Base-by-base conservation (phyloP, 1,140 invertebrate species). In the Drosophila pectinifera region DNA sequence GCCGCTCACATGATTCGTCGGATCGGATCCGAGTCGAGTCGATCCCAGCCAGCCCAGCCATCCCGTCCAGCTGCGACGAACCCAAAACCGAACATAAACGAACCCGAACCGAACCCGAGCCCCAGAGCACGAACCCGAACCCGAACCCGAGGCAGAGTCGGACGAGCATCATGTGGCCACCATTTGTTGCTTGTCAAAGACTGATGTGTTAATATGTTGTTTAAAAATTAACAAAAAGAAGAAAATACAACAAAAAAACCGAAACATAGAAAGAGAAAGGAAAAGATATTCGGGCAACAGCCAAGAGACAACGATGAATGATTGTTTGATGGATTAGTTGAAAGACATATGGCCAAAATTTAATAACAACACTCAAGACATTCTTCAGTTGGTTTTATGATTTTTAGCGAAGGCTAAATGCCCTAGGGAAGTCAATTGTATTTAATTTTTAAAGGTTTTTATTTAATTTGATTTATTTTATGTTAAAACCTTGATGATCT, bases 181-280 rank as follows among this genome's bases (percentile, higher is more conserved):
- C 73, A 78, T 49, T 70, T 79, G 65, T 76, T 58, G 56, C 83
- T 83, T 80, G 83, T 83, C 79, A 69, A 62, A 75, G 74, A 61
- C 79, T 88, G 84, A 88, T 88, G 83, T 88, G 83, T 83, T 88
- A 86, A 86, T 86, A 86, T 88, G 68, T 85, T 72, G 57, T 64
- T 81, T 76, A 73, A 77, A 69, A 78, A 75, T 56, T 34, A 62
- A 28, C 16, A 51, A 24, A 28, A 69, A 28, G 14, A 51, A 24
- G 22, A 69, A 69, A 14, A n/a, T 59, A 18, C 16, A 39, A 24
- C 11, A 57, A 18, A 55, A 16, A 41, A 22, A 22, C 36, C 28
- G 28, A 51, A 51, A 26, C 31, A 41, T 28, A 13, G 24, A 72
- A 70, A 70, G 68, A 70, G 68, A 70, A 72, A 72, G 68, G 68